These are phyloP conservation scores for Carassius carassius DNA, from an alignment of 2,113 vertebrate species.

Conservation along the genomic window DNA sequence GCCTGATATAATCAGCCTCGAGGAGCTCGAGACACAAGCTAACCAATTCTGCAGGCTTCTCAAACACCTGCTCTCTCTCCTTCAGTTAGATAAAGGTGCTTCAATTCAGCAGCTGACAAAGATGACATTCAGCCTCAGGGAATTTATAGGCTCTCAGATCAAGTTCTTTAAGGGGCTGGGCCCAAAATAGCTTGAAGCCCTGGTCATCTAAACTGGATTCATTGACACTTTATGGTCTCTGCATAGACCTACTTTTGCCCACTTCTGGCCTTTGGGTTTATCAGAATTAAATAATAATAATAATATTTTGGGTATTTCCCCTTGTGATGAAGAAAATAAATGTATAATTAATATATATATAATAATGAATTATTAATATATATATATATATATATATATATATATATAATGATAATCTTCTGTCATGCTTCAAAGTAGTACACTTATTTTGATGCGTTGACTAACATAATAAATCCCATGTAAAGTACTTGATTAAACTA, in stretches of 20 bases:
- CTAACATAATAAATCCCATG: too few species aligned
- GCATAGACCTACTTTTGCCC: neutral
- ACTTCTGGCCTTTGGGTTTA: neutral
- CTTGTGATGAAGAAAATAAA: too few species aligned
- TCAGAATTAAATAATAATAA: too few species aligned
- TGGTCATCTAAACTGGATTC: neutral
- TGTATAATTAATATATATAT: too few species aligned
- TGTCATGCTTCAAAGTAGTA: too few species aligned
- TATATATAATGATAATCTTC: too few species aligned
- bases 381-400: too few species aligned
- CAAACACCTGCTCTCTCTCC: conserved; percentile 21
- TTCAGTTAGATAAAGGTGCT: conserved; percentile 18
- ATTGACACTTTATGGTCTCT: neutral
- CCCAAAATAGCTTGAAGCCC: neutral
- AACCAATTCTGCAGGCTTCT: neutral
- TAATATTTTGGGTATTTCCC: too few species aligned
- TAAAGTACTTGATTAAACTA: too few species aligned
- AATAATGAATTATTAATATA: too few species aligned
- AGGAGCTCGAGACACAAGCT: neutral
- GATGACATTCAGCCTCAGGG: neutral
- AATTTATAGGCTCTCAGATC: neutral
- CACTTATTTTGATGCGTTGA: too few species aligned
- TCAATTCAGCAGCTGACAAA: conserved; percentile 36
- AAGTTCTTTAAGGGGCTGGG: neutral
- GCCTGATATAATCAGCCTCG: conserved; percentile 28